phyloP scores from a whole-genome alignment of 2,797 vertebrate genomes.

The Nyctibius grandis region DNA sequence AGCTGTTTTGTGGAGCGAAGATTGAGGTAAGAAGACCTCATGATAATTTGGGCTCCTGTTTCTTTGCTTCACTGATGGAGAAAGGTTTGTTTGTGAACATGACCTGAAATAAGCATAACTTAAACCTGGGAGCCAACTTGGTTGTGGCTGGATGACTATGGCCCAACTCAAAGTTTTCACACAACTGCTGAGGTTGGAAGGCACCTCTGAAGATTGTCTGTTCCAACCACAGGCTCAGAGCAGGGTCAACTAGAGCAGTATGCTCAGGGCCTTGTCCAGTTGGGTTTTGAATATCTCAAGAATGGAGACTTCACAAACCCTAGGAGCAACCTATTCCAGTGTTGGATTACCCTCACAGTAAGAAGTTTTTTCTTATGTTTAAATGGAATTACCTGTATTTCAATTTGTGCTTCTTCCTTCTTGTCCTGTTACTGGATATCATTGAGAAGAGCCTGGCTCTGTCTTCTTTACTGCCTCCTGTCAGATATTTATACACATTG shows the following conservation, averaged over 20 bases:
- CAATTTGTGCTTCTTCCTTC: neutral
- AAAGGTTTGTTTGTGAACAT: neutral
- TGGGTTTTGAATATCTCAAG: neutral
- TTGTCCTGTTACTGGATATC: neutral
- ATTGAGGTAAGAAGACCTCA: neutral
- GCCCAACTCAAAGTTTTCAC: neutral
- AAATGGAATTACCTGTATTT: neutral
- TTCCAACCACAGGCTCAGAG: neutral
- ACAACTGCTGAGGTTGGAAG: neutral
- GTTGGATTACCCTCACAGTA: neutral
- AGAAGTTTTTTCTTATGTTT: neutral
- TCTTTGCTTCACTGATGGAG: neutral
- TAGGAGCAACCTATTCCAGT: neutral
- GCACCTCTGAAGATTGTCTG: neutral
- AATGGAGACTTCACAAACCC: neutral
- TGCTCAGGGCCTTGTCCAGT: neutral
- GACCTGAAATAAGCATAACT: neutral
- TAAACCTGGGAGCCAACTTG: neutral
- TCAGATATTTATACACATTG: neutral
- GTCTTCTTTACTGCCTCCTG: neutral
- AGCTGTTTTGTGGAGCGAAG: neutral
- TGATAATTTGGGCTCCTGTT: neutral
- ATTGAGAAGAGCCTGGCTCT: neutral
- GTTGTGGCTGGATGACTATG: neutral
- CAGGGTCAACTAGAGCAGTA: neutral